phyloP scores from a whole-genome alignment of 2,797 vertebrate genomes.

The Paedocypris micromegethes region DNA sequence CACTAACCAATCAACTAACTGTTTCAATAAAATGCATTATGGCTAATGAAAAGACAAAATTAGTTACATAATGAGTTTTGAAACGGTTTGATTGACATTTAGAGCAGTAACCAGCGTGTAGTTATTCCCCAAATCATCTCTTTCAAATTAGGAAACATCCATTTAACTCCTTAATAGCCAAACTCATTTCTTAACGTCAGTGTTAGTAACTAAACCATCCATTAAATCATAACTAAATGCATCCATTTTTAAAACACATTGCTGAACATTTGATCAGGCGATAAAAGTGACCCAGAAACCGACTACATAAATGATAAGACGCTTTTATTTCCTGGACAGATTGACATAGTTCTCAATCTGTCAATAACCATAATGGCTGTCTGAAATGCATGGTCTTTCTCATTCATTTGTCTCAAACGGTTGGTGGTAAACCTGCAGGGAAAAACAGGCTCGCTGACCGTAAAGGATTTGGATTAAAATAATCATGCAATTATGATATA shows the following conservation, averaged over 20 bases:
- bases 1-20: no score
- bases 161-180: no score
- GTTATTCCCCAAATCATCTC: no score
- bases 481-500: conserved; percentile 28
- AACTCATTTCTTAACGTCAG: no score
- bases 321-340: background rate
- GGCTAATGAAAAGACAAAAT: no score
- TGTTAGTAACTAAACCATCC: no score
- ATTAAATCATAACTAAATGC: no score
- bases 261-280: background rate
- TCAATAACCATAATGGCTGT: conserved; percentile 20
- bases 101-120: no score
- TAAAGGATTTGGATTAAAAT: conserved; percentile 20
- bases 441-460: conserved; percentile 15
- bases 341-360: conserved; percentile 3
- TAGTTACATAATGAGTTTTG: no score
- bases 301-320: background rate
- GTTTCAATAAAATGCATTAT: no score
- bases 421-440: background rate
- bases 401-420: background rate
- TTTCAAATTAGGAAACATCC: no score
- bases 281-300: conserved; percentile 24
- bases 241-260: background rate
- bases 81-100: no score
- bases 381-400: background rate